Conservation (phyloP, 2,888 invertebrate genomes). For the Aporophyla nigra region DNA sequence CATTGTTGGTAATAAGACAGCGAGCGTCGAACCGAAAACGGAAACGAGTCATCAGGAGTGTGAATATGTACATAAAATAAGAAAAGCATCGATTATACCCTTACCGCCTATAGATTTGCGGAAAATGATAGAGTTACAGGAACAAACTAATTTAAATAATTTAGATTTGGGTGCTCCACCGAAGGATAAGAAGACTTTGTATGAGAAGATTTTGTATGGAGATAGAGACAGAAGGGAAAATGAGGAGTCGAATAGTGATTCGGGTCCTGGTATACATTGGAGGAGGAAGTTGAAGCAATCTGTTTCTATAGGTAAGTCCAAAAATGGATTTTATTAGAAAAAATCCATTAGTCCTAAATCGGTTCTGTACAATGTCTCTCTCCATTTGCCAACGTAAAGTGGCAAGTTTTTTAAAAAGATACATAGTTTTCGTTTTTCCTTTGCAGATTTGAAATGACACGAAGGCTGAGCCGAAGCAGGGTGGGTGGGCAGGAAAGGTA, state of each 20-base stretch:
- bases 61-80: constrained; percentile 87
- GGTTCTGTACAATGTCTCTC: background rate
- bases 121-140: constrained; percentile 81
- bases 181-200: constrained; percentile 84
- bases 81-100: constrained; percentile 81
- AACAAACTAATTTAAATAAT: constrained; percentile 74
- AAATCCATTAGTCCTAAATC: background rate
- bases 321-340: background rate
- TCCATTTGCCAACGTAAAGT: background rate
- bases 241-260: constrained; percentile 69
- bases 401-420: background rate
- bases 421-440: background rate
- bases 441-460: constrained; percentile 65
- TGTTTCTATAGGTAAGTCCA: constrained; percentile 64
- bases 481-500: constrained; percentile 50
- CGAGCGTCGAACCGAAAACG: constrained; percentile 69
- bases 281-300: constrained; percentile 79
- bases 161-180: constrained; percentile 78
- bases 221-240: constrained; percentile 75
- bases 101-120: constrained; percentile 85
- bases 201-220: constrained; percentile 86
- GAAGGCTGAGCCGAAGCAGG: constrained; percentile 63
- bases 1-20: constrained; percentile 81
- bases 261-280: constrained; percentile 80
- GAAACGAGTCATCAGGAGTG: constrained; percentile 74